phyloP scores from a whole-genome alignment of 1,140 invertebrate species.

The Adelges cooleyi region DNA sequence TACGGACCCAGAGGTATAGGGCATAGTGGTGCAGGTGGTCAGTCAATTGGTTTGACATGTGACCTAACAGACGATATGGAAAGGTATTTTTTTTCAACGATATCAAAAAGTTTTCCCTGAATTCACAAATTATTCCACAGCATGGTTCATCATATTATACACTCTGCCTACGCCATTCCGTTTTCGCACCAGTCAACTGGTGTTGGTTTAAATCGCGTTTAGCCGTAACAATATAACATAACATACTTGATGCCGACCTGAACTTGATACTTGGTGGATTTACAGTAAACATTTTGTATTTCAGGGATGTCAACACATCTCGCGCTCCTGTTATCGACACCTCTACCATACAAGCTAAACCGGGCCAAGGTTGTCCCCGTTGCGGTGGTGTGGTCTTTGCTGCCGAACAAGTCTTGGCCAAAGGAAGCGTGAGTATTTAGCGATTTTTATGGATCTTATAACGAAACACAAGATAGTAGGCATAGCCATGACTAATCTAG shows the following conservation, averaged over 20 bases:
- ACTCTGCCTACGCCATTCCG: too few relatives aligned
- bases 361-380: constrained; percentile 76
- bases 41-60: constrained; percentile 54
- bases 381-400: constrained; percentile 83
- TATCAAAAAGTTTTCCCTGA: neutral
- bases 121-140: too few relatives aligned
- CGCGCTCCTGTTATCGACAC: constrained; percentile 46
- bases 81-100: constrained; percentile 8
- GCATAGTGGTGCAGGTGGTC: constrained; percentile 69
- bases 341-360: constrained; percentile 61
- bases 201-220: too few relatives aligned
- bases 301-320: constrained; percentile 34
- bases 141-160: too few relatives aligned
- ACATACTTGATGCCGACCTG: too few relatives aligned
- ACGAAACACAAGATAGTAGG: neutral
- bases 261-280: too few relatives aligned
- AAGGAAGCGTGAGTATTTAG: constrained; percentile 33
- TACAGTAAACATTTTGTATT: constrained; percentile 23
- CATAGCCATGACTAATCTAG: too few relatives aligned
- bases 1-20: constrained; percentile 83
- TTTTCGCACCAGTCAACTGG: too few relatives aligned
- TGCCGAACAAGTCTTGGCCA: constrained; percentile 73
- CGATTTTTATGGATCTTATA: neutral
- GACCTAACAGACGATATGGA: constrained; percentile 36
- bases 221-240: too few relatives aligned